phyloP scores from a whole-genome alignment of 1,140 invertebrate species.

The Calephelis virginiensis region DNA sequence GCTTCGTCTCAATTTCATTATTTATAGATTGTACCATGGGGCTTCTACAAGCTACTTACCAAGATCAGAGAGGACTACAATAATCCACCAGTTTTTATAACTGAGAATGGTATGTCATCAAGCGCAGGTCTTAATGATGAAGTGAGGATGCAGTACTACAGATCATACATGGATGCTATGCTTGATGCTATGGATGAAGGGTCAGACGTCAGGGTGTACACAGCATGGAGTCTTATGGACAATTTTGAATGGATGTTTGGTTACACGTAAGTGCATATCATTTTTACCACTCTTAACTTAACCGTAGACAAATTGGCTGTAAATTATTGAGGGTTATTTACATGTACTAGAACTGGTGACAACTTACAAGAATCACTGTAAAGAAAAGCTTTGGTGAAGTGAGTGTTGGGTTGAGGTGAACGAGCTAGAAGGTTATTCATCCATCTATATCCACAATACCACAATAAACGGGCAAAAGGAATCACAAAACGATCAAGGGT shows the following conservation, averaged over 20 bases:
- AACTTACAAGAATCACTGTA: background rate
- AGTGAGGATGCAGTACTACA: constrained; percentile 64
- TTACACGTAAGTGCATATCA: constrained; percentile 30
- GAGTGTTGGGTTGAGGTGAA: too few relatives aligned
- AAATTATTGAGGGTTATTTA: background rate
- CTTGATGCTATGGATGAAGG: constrained; percentile 37
- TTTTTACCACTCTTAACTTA: too few relatives aligned
- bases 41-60: constrained; percentile 47
- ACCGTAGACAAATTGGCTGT: too few relatives aligned
- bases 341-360: background rate
- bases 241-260: constrained; percentile 33
- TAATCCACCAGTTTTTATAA: constrained; percentile 52
- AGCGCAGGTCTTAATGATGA: constrained; percentile 47
- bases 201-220: constrained; percentile 74
- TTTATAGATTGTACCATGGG: constrained; percentile 47
- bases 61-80: constrained; percentile 50
- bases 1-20: background rate
- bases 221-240: constrained; percentile 36
- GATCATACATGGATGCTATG: constrained; percentile 54
- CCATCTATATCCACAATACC: too few relatives aligned
- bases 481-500: too few relatives aligned
- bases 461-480: too few relatives aligned
- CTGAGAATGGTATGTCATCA: constrained; percentile 61
- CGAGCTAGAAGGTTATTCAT: too few relatives aligned
- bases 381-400: too few relatives aligned